phyloP scores from a whole-genome alignment of 2,113 vertebrate species.

The Oncorhynchus keta region DNA sequence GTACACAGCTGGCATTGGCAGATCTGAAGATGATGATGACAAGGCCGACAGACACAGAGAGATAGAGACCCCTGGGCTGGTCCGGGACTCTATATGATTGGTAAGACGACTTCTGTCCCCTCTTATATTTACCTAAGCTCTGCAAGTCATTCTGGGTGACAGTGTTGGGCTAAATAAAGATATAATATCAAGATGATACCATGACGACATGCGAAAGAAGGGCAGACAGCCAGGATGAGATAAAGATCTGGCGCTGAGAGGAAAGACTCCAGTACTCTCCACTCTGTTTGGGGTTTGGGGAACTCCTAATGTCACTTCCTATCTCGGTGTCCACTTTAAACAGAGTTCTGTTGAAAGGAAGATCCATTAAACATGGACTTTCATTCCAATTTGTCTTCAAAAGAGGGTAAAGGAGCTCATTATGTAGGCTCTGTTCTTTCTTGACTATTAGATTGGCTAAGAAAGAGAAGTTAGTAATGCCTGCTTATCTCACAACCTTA shows the following conservation, averaged over 20 bases:
- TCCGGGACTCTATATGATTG: neutral
- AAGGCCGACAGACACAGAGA: constrained; percentile 8
- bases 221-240: constrained; percentile 32
- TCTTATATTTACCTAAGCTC: constrained; percentile 33
- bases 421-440: constrained; percentile 81
- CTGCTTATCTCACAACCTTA: constrained; percentile 96
- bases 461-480: constrained; percentile 90
- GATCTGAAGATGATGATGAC: constrained; percentile 35
- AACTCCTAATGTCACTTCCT: constrained; percentile 26
- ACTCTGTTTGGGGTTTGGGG: constrained; percentile 28
- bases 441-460: constrained; percentile 84
- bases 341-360: constrained; percentile 64
- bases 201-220: constrained; percentile 25
- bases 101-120: constrained; percentile 19
- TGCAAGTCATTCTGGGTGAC: constrained; percentile 22
- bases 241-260: constrained; percentile 33
- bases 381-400: constrained; percentile 80
- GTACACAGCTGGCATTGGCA: constrained; percentile 1
- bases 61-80: neutral
- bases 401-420: constrained; percentile 80
- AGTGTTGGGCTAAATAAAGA: constrained; percentile 41
- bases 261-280: constrained; percentile 26
- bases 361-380: constrained; percentile 78
- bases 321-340: constrained; percentile 45
- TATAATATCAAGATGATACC: constrained; percentile 29